Percentiles rank a stretch among this genome's conserved stretches.
phyloP scores from a whole-genome alignment of 2,113 vertebrate species.

The Tiliqua scincoides region DNA sequence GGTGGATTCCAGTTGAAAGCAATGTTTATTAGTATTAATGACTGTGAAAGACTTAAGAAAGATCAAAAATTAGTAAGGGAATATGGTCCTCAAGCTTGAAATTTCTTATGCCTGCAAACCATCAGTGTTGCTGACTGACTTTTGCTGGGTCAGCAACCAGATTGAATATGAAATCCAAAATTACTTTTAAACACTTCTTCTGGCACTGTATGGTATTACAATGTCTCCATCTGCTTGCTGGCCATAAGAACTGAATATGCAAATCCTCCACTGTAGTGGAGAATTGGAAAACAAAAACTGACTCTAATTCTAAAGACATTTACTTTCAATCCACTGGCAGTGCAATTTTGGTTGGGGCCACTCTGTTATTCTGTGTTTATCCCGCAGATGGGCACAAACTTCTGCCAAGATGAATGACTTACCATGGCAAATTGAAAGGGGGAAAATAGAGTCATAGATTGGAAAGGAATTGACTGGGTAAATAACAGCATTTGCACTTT shows the following conservation, averaged over 20 bases:
- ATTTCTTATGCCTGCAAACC: neutral
- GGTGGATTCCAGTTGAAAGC: neutral
- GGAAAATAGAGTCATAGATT: neutral
- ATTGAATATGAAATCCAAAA: neutral
- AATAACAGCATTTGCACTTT: neutral
- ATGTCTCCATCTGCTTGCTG: neutral
- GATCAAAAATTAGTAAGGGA: neutral
- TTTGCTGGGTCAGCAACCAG: neutral
- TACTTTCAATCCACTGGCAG: neutral
- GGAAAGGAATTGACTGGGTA: neutral
- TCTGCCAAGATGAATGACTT: conserved; percentile 14
- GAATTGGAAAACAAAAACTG: neutral
- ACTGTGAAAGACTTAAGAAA: neutral
- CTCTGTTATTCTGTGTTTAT: conserved; percentile 2
- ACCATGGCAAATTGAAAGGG: conserved; percentile 1
- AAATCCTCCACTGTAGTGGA: neutral
- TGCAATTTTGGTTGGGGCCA: neutral
- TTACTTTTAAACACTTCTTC: neutral
- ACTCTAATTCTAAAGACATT: neutral
- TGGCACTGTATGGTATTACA: neutral
- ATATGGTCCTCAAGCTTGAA: neutral
- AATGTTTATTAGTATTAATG: neutral
- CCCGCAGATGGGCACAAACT: conserved; percentile 10
- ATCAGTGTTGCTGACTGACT: neutral
- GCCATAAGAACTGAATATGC: neutral